These are phyloP conservation scores for Saimiri boliviensis DNA, from an alignment of 2,113 vertebrate species.

Conservation along the genomic window DNA sequence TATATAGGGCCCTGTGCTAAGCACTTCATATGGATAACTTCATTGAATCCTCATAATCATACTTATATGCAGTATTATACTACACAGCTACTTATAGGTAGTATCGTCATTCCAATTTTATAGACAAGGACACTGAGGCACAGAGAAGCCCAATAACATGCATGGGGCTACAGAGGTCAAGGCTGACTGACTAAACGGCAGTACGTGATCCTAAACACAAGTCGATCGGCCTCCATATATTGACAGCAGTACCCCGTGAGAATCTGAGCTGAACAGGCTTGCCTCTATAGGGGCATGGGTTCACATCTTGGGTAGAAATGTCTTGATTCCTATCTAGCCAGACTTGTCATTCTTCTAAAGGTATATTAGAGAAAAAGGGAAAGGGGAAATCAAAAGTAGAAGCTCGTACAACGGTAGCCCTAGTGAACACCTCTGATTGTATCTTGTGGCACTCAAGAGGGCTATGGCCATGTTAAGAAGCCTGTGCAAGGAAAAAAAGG, in stretches of 20 bases:
- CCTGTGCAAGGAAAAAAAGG: background rate
- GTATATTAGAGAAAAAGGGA: background rate
- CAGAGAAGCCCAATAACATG: background rate
- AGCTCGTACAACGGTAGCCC: background rate
- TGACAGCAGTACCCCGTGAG: background rate
- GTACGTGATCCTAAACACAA: background rate
- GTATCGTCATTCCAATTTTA: background rate
- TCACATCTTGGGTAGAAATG: background rate
- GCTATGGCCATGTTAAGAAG: background rate
- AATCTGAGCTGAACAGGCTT: background rate
- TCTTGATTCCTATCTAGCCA: background rate
- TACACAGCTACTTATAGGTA: background rate
- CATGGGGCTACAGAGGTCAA: background rate
- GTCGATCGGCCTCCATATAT: background rate
- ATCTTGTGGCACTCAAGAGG: constrained; percentile 12
- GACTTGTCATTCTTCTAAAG: background rate
- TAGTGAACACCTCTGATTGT: constrained; percentile 3
- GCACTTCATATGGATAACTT: background rate
- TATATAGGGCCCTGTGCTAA: background rate
- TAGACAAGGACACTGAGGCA: background rate
- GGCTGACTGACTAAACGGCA: background rate
- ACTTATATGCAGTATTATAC: background rate
- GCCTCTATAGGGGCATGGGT: background rate
- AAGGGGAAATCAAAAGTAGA: constrained; percentile 3
- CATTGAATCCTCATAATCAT: background rate